These are phyloP conservation scores for Steatocranus sp. DNA, from an alignment of 2,797 vertebrate species.

Conservation along the genomic window DNA sequence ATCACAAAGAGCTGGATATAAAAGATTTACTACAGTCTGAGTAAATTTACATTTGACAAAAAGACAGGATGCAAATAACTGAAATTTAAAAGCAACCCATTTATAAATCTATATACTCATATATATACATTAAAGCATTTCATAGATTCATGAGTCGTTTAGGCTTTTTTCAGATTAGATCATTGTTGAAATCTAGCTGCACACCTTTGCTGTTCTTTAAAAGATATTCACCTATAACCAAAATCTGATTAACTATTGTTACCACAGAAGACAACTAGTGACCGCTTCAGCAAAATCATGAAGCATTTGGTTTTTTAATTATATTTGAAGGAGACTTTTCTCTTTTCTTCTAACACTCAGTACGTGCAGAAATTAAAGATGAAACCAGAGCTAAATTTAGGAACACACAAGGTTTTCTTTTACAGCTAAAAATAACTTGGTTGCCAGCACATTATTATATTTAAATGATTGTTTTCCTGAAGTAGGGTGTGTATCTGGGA, in stretches of 20 bases:
- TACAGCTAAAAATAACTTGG: constrained; percentile 14
- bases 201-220: background rate
- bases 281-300: background rate
- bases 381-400: constrained; percentile 22
- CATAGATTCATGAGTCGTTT: rapidly evolving
- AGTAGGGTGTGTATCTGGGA: background rate
- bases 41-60: background rate
- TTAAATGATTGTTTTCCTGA: background rate
- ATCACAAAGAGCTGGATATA: background rate
- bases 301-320: background rate
- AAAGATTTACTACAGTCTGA: background rate
- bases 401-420: background rate
- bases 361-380: constrained; percentile 7
- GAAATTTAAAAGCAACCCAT: background rate
- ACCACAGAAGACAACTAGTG: background rate
- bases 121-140: background rate
- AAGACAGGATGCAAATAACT: background rate
- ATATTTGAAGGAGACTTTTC: background rate
- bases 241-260: background rate
- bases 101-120: background rate
- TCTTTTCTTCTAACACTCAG: background rate
- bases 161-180: background rate
- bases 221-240: background rate
- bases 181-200: background rate
- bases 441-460: background rate